A percentile compares a stretch with the other conserved stretches of the same genome.
phyloP scores from a whole-genome alignment of 2,113 vertebrate genomes.

The Chitala chitala region DNA sequence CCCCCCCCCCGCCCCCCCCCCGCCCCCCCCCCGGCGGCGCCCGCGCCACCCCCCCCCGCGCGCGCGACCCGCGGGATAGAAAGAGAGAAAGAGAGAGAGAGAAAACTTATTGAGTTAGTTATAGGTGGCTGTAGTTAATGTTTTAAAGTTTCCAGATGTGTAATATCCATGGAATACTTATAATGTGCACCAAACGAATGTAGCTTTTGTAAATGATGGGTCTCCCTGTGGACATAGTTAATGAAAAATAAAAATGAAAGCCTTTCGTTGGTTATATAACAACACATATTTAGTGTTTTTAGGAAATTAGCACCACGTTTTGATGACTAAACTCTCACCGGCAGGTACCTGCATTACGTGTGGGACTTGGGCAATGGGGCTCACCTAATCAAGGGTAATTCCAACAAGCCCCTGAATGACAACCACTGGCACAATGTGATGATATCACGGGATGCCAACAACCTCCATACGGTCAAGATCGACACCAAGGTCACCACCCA shows the following conservation, averaged over 20 bases:
- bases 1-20: too few relatives aligned
- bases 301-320: too few relatives aligned
- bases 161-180: too few relatives aligned
- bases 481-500: conserved; percentile 98
- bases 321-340: conserved; percentile 11
- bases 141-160: too few relatives aligned
- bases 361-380: conserved; percentile 96
- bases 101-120: too few relatives aligned
- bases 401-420: conserved; percentile 96
- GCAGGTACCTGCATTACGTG: conserved; percentile 93
- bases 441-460: conserved; percentile 95
- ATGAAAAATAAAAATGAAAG: background rate
- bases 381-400: conserved; percentile 97
- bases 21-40: too few relatives aligned
- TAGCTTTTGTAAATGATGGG: background rate
- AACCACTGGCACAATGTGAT: conserved; percentile 99
- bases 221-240: background rate
- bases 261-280: background rate
- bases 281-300: too few relatives aligned
- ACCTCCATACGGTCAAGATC: conserved; percentile 96
- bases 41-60: too few relatives aligned
- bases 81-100: too few relatives aligned
- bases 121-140: too few relatives aligned
- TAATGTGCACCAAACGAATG: background rate
- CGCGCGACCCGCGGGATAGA: too few relatives aligned